Percentiles rank a stretch among this genome's conserved stretches.
These are phyloP conservation scores for Harpalus rufipes DNA, from an alignment of 2,888 invertebrate species.

Conservation along the genomic window DNA sequence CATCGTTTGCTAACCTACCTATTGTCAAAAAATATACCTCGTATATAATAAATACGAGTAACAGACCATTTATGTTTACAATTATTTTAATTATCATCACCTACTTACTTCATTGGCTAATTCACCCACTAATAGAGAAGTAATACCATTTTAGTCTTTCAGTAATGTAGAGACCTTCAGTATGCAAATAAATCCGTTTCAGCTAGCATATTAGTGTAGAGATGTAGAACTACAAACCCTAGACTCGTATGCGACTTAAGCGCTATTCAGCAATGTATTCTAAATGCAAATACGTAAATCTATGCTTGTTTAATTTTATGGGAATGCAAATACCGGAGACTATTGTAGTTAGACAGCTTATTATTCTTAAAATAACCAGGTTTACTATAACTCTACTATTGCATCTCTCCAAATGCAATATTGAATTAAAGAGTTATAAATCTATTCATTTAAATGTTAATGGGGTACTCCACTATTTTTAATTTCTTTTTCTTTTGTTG, in stretches of 20 bases:
- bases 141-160: background rate
- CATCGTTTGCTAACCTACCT: too few species aligned
- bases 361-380: slow-evolving; percentile 17
- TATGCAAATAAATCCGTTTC: slow-evolving; percentile 36
- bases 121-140: too few species aligned
- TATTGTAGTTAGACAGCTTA: slow-evolving; percentile 10
- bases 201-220: slow-evolving; percentile 22
- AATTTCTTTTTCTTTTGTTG: too few species aligned
- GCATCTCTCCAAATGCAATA: background rate
- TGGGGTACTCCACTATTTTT: too few species aligned
- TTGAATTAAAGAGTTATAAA: background rate
- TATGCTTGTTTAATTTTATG: slow-evolving; percentile 48
- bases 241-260: slow-evolving; percentile 25
- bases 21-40: too few species aligned
- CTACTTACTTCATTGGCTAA: too few species aligned
- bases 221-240: background rate
- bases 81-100: too few species aligned
- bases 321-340: slow-evolving; percentile 22
- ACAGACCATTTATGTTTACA: too few species aligned
- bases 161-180: background rate
- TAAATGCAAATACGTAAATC: slow-evolving; percentile 44
- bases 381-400: slow-evolving; percentile 22
- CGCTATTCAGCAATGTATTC: slow-evolving; percentile 10
- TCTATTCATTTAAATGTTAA: too few species aligned
- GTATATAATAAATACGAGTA: too few species aligned